Evolutionary conservation across 2,888 invertebrate genomes (phyloP).

Genomic region (Lithophane ornitopus): DNA sequence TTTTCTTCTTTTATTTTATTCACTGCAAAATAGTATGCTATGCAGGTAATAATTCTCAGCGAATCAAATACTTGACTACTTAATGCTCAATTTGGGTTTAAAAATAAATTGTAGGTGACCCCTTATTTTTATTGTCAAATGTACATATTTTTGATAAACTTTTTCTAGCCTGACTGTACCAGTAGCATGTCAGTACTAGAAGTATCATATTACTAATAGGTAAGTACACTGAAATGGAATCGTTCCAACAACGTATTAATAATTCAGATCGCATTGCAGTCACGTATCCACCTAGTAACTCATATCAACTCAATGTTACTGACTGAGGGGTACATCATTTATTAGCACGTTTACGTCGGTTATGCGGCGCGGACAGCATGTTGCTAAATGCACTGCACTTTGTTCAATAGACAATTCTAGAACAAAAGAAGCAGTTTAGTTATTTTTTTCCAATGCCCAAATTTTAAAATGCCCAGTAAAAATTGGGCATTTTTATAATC

Average conservation of each 20-base stretch:
- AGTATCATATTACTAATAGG: not conserved
- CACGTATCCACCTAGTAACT: constrained; percentile 23
- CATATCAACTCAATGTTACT: constrained; percentile 31
- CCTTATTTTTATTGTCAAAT: not conserved
- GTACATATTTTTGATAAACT: not conserved
- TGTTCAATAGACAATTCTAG: not conserved
- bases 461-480: too few relatives aligned
- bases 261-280: constrained; percentile 37
- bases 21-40: not conserved
- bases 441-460: too few relatives aligned
- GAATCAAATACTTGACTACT: not conserved
- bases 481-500: too few relatives aligned
- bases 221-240: not conserved
- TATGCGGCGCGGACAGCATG: not conserved
- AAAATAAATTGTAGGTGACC: not conserved
- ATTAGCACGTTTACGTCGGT: constrained; percentile 33
- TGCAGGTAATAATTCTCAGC: not conserved
- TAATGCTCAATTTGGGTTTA: not conserved
- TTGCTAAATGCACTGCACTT: constrained; percentile 21
- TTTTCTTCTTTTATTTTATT: not conserved
- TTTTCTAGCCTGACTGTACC: too few relatives aligned
- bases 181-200: not conserved
- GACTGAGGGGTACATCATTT: constrained; percentile 44
- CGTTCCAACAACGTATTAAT: not conserved
- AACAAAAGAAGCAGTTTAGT: constrained; percentile 1